These are phyloP conservation scores for Rhincodon typus DNA, from an alignment of 2,797 vertebrate genomes.

Conservation along the genomic window DNA sequence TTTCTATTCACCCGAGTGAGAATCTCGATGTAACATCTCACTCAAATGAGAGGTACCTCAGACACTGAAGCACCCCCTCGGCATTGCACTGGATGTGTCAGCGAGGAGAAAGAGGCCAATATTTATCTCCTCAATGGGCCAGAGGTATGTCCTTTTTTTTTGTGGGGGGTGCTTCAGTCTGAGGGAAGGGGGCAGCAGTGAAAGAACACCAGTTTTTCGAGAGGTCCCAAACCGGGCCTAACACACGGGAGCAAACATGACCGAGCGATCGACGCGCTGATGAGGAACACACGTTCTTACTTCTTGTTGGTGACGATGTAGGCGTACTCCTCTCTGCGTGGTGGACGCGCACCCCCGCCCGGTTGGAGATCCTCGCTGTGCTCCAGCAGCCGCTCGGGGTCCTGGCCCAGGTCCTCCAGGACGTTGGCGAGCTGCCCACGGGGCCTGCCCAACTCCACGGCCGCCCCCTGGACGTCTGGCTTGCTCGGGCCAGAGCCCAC, in stretches of 20 bases:
- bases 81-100: too few species aligned
- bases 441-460: slow-evolving; percentile 34
- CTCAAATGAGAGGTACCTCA: too few species aligned
- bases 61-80: too few species aligned
- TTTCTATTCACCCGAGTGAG: too few species aligned
- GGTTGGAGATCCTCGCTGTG: slow-evolving; percentile 45
- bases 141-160: too few species aligned
- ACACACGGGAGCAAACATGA: neutral
- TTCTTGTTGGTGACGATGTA: slow-evolving; percentile 90
- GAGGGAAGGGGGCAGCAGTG: neutral
- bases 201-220: neutral
- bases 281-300: slow-evolving; percentile 53
- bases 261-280: fast-evolving
- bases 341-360: slow-evolving; percentile 38
- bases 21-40: too few species aligned
- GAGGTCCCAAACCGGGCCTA: neutral
- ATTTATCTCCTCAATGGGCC: too few species aligned
- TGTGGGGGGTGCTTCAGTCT: neutral
- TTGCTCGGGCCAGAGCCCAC: neutral
- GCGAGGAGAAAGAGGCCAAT: too few species aligned
- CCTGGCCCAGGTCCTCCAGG: neutral
- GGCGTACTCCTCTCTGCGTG: slow-evolving; percentile 74
- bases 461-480: slow-evolving; percentile 24
- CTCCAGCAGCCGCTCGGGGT: slow-evolving; percentile 39
- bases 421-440: slow-evolving; percentile 33